Percentiles rank a stretch among this genome's conserved stretches.
These are phyloP conservation scores for Trichechus manatus DNA, from an alignment of 2,113 vertebrate species.

Conservation along the genomic window DNA sequence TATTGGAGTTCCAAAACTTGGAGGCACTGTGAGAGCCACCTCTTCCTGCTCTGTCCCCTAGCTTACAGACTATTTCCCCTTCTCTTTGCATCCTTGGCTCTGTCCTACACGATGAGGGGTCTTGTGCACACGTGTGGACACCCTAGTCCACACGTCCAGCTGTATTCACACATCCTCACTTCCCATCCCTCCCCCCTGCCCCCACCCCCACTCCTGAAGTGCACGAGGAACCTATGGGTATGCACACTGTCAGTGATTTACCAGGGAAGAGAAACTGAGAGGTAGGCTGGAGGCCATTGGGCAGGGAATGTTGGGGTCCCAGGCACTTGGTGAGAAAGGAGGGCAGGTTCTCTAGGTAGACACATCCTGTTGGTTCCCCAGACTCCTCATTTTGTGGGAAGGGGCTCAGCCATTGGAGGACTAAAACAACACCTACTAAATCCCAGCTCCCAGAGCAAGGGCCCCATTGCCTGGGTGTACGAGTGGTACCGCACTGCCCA, in stretches of 20 bases:
- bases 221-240: background rate
- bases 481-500: background rate
- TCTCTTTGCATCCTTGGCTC: background rate
- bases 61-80: background rate
- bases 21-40: background rate
- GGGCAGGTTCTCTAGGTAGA: fast-evolving
- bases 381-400: background rate
- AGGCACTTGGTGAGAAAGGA: background rate
- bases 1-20: background rate
- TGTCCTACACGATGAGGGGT: background rate
- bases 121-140: background rate
- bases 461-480: background rate
- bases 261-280: background rate
- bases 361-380: background rate
- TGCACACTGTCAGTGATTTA: background rate
- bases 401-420: background rate
- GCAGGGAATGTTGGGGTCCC: background rate
- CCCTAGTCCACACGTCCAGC: background rate
- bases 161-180: background rate
- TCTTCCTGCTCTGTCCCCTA: fast-evolving
- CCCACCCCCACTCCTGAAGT: background rate
- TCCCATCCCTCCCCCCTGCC: too few relatives aligned
- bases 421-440: background rate
- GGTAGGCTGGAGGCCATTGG: background rate
- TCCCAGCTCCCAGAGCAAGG: background rate